Percentiles rank a stretch among this genome's conserved stretches.
Conservation (phyloP, 2,797 vertebrate species). For the Urocyon cinereoargenteus region DNA sequence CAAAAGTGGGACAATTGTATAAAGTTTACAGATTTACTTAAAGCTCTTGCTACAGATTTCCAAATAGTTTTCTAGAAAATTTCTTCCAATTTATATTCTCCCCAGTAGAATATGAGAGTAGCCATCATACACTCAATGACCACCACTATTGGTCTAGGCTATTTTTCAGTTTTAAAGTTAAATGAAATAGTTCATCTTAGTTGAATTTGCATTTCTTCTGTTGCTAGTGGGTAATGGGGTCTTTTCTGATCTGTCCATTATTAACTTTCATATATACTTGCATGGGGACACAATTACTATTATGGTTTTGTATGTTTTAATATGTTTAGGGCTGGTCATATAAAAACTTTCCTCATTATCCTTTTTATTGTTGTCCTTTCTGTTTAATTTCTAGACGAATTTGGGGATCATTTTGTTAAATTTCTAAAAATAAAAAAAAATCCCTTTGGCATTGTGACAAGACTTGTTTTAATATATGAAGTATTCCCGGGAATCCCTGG, state of each 20-base stretch:
- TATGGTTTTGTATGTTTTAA: not conserved
- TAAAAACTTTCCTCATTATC: not conserved
- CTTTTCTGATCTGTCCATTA: not conserved
- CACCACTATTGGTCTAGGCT: not conserved
- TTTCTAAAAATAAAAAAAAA: not conserved
- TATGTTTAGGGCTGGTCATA: not conserved
- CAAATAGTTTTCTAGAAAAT: not conserved
- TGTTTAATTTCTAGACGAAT: not conserved
- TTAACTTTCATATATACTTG: not conserved
- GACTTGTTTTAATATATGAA: not conserved
- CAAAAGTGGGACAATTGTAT: constrained; percentile 8
- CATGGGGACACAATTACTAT: not conserved
- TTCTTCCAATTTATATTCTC: not conserved
- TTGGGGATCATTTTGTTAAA: not conserved
- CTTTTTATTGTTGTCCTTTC: not conserved
- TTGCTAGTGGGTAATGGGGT: not conserved
- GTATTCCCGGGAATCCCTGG: not conserved
- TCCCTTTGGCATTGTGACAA: not conserved
- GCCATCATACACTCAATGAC: not conserved
- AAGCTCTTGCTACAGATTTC: not conserved
- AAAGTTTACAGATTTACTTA: not conserved
- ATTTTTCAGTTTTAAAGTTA: not conserved
- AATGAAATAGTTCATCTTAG: not conserved
- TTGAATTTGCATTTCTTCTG: not conserved
- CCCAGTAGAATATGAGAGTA: not conserved